phyloP scores from a whole-genome alignment of 2,113 vertebrate species.

The Azemiops feae region DNA sequence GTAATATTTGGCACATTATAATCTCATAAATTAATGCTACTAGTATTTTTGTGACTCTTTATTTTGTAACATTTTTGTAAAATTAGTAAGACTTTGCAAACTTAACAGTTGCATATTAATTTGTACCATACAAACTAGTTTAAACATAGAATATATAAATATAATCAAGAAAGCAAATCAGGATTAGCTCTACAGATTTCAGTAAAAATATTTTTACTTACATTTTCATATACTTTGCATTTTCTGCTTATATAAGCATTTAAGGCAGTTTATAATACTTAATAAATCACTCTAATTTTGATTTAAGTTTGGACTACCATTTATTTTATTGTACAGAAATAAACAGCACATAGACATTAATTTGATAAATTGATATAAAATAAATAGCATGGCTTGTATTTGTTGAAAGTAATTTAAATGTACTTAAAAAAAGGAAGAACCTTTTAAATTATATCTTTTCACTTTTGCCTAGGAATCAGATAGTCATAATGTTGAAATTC shows the following conservation, averaged over 20 bases:
- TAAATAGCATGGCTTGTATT: neutral
- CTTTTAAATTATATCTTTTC: neutral
- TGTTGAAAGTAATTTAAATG: neutral
- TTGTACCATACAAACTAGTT: neutral
- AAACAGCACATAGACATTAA: neutral
- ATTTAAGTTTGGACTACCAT: neutral
- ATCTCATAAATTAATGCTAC: neutral
- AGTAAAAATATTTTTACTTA: neutral
- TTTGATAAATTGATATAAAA: neutral
- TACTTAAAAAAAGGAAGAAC: neutral
- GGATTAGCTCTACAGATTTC: neutral
- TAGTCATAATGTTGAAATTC: neutral
- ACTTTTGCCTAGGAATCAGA: neutral
- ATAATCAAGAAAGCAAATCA: neutral
- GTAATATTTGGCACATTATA: slow-evolving; percentile 19
- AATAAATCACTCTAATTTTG: neutral
- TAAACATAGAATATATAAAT: neutral
- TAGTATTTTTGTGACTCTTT: neutral
- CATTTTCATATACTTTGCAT: neutral
- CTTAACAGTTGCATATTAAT: neutral
- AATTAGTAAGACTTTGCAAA: neutral
- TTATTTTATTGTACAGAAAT: neutral
- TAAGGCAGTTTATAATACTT: neutral
- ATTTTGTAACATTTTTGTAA: neutral
- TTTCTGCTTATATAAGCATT: neutral